A percentile compares a stretch with the other conserved stretches of the same genome.
phyloP scores from a whole-genome alignment of 1,140 invertebrate species.

The Dinothrombium tinctorium region DNA sequence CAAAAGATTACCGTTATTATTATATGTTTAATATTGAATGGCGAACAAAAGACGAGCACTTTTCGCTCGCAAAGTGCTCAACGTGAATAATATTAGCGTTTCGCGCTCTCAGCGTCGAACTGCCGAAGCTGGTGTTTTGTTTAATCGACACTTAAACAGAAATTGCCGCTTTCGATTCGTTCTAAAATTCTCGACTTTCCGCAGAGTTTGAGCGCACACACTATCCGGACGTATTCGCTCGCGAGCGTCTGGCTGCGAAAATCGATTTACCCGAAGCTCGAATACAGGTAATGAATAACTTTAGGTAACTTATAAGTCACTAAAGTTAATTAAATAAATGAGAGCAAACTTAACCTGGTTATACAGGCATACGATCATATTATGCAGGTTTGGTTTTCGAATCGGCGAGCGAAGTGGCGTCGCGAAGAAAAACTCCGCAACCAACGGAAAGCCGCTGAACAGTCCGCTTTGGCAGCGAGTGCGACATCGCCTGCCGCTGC shows the following conservation, averaged over 20 bases:
- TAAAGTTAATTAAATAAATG: not conserved
- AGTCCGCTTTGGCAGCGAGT: not conserved
- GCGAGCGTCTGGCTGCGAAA: conserved; percentile 88
- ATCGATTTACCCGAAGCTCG: conserved; percentile 95
- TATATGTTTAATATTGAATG: too few species aligned
- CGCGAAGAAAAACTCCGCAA: conserved; percentile 69
- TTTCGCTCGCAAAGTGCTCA: too few species aligned
- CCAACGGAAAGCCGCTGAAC: conserved; percentile 17
- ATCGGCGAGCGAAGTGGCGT: conserved; percentile 90
- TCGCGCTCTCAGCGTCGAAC: too few species aligned
- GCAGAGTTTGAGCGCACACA: conserved; percentile 93
- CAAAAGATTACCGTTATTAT: too few species aligned
- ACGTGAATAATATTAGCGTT: too few species aligned
- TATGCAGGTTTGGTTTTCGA: conserved; percentile 86
- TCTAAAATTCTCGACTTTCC: conserved; percentile 15
- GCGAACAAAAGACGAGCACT: too few species aligned
- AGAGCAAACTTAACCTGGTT: conserved; percentile 4
- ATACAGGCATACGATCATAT: conserved; percentile 12
- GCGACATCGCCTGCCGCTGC: not conserved
- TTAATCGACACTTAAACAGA: too few species aligned
- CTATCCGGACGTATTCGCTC: conserved; percentile 95
- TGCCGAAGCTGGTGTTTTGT: too few species aligned
- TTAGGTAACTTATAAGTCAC: not conserved
- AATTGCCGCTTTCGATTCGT: too few species aligned
- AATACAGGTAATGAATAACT: conserved; percentile 59